These are phyloP conservation scores for Andrena bicolor DNA, from an alignment of 2,888 invertebrate genomes.

Conservation along the genomic window DNA sequence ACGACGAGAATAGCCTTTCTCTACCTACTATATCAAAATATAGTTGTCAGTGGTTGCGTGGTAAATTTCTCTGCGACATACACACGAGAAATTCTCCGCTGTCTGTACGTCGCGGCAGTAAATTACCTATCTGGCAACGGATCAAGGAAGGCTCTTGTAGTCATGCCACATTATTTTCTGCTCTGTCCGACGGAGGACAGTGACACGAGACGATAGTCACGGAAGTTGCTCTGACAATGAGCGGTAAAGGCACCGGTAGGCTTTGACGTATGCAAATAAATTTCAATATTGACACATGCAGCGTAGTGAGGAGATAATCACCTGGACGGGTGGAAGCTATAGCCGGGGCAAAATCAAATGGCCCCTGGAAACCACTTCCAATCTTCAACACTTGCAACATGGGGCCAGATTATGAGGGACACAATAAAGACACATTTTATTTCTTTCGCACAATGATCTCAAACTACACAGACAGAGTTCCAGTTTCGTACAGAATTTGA, in stretches of 20 bases:
- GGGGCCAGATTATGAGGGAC: background rate
- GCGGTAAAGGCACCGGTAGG: conserved; percentile 29
- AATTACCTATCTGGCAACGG: conserved; percentile 72
- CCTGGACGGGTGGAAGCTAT: background rate
- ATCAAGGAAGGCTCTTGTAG: conserved; percentile 66
- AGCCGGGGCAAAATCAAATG: background rate
- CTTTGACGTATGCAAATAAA: conserved; percentile 29
- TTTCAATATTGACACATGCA: conserved; percentile 29
- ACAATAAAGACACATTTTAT: background rate
- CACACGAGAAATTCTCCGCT: conserved; percentile 51
- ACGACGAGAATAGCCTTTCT: background rate
- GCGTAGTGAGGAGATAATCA: background rate
- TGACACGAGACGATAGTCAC: conserved; percentile 51
- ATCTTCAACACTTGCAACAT: background rate
- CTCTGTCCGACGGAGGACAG: conserved; percentile 46
- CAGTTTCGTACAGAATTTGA: too few species aligned
- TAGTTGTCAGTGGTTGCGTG: conserved; percentile 42
- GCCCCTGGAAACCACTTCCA: background rate
- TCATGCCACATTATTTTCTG: conserved; percentile 67
- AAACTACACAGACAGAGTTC: background rate
- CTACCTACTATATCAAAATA: conserved; percentile 39
- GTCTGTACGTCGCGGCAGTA: conserved; percentile 54
- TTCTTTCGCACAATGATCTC: background rate
- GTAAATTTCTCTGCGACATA: conserved; percentile 39
- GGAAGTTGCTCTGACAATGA: conserved; percentile 48